Evolutionary conservation across 2,888 invertebrate genomes (phyloP).

Genomic region (Diploptera punctata): DNA sequence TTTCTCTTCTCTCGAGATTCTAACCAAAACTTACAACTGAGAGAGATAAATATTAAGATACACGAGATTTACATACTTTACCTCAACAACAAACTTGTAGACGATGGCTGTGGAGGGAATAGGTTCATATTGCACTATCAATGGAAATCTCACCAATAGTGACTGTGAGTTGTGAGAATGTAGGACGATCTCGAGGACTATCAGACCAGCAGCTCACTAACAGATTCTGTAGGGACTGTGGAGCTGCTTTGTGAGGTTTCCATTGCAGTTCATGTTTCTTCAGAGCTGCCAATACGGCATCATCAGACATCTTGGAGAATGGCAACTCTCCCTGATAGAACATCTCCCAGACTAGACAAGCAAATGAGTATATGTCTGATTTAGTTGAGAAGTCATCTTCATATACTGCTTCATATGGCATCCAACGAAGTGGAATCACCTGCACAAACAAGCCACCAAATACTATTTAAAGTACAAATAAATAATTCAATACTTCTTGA

Average conservation of each 20-base stretch:
- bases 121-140: constrained; percentile 33
- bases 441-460: constrained; percentile 50
- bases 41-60: too few relatives aligned
- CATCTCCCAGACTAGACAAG: constrained; percentile 89
- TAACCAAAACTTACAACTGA: too few relatives aligned
- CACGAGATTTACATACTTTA: too few relatives aligned
- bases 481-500: too few relatives aligned
- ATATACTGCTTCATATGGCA: constrained; percentile 86
- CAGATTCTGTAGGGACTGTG: constrained; percentile 66
- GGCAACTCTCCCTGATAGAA: constrained; percentile 81
- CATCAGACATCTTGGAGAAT: constrained; percentile 77
- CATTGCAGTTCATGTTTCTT: constrained; percentile 71
- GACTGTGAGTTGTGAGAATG: constrained; percentile 66
- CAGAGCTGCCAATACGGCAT: constrained; percentile 70
- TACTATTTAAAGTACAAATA: background rate
- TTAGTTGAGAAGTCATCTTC: constrained; percentile 93
- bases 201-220: constrained; percentile 70
- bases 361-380: constrained; percentile 92
- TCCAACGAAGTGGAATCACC: constrained; percentile 88
- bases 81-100: too few relatives aligned
- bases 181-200: constrained; percentile 72
- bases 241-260: constrained; percentile 68
- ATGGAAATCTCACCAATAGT: constrained; percentile 57
- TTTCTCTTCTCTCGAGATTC: too few relatives aligned
- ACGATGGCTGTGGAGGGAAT: too few relatives aligned